Percentiles rank a stretch among this genome's conserved stretches.
Conservation (phyloP, 64 coral and sea anemone genomes). For the Dendronephthya gigantea region DNA sequence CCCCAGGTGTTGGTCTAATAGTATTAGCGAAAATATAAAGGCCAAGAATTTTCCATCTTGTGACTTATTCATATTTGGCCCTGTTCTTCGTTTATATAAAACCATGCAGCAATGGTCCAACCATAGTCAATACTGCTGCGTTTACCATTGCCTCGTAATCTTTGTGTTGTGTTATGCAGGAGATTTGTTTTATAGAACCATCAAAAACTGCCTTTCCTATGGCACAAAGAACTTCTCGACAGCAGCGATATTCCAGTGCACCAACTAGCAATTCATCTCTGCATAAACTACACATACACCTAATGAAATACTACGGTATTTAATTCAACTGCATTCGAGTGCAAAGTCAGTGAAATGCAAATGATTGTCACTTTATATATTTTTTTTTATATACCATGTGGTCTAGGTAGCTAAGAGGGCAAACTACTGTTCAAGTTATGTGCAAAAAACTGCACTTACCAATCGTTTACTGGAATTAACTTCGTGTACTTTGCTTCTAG, state of each 20-base stretch:
- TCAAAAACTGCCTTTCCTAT: background rate
- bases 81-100: background rate
- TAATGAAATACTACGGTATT: background rate
- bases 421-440: too few species aligned
- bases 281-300: background rate
- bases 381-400: background rate
- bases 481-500: background rate
- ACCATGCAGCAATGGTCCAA: background rate
- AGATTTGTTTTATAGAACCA: background rate
- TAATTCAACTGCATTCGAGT: background rate
- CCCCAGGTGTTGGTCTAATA: too few species aligned
- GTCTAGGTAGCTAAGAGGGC: background rate
- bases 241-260: background rate
- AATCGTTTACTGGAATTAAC: background rate
- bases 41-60: too few species aligned
- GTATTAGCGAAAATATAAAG: too few species aligned
- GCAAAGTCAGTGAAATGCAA: background rate
- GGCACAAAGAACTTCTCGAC: background rate
- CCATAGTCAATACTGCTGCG: background rate
- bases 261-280: background rate
- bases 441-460: too few species aligned
- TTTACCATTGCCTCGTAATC: background rate
- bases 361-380: background rate
- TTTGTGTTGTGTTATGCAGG: background rate
- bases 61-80: background rate